Evolutionary conservation across 2,797 vertebrate genomes (phyloP), one percentile per base, ranked within the genome.

Genomic region (Ctenochaetus hawaiiensis): DNA sequence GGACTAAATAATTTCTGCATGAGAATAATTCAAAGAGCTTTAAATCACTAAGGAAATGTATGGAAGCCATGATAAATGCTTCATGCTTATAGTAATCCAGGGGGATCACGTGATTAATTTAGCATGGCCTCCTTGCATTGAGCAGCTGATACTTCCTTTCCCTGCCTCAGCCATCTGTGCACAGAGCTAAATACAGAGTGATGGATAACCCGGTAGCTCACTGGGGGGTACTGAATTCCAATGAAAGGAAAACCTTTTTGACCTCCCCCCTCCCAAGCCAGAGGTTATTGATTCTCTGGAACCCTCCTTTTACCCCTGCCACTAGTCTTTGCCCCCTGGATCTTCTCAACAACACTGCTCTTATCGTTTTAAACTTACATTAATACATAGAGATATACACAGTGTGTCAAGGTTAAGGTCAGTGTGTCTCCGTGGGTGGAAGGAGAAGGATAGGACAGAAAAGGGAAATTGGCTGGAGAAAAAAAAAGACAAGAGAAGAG

Each of bases 231-330:
- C 22, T 72, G 67, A 72, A 48, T 76, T 77, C 58, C 73, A 81
- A 57, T 70, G 60, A 80, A 67, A 78, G 41, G 20, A 84, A 72
- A 59, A 82, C 76, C 72, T 83, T 73, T 81, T 60, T 87, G 67
- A 68, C 76, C 51, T 43, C 48, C 71, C 49, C 53, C 30, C 65
- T 78, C 60, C 69, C 22, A 67, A 87, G 58, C 39, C 87, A 81
- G 64, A 86, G 72, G 72, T 91, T 88, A 91, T 91, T 77, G 91
- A 89, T 92, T 89, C 63, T 65, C 61, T 76, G 64, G 34, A 89
- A 79, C 51, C 56, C 45, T 74, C 47, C 53, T 80, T 87, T 73
- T 65, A 78, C 74, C 49, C 30, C 61, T 70, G 51, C 61, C 54
- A 60, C 62, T 11, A 53, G 81, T 67, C 69, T 45, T 84, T 82